Percentiles rank a stretch among this genome's conserved stretches.
Conservation (phyloP, 2,797 vertebrate species). For the Chelon labrosus region DNA sequence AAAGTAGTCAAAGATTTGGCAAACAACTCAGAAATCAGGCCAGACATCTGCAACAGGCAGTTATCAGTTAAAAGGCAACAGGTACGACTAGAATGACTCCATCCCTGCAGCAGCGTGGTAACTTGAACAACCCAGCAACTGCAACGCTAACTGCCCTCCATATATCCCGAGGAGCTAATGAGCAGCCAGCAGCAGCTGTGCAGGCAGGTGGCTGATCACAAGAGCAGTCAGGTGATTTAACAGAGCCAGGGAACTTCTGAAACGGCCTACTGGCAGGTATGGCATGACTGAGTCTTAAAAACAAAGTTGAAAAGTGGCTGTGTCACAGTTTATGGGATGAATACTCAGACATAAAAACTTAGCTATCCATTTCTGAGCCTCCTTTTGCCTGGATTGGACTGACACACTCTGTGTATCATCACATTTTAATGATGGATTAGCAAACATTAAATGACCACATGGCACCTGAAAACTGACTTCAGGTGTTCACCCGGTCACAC, state of each 20-base stretch:
- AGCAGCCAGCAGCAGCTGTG: conserved; percentile 70
- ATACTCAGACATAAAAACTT: not conserved
- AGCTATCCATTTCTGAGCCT: not conserved
- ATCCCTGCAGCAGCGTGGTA: conserved; percentile 2
- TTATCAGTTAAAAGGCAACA: conserved; percentile 29
- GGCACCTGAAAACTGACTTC: no score
- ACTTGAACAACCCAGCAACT: conserved; percentile 38
- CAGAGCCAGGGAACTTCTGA: conserved; percentile 38
- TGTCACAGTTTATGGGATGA: not conserved
- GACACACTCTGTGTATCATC: not conserved
- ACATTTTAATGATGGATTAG: no score
- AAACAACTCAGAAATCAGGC: conserved; percentile 7
- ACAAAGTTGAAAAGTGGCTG: conserved; percentile 18
- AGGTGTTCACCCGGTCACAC: not conserved
- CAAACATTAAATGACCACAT: not conserved
- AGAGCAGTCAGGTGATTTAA: conserved; percentile 59
- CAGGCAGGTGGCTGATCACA: conserved; percentile 70
- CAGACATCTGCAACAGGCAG: conserved; percentile 21
- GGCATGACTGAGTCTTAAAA: conserved; percentile 42
- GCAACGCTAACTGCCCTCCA: conserved; percentile 35
- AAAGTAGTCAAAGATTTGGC: not conserved
- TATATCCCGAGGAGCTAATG: conserved; percentile 54
- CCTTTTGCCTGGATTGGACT: not conserved
- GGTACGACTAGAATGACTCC: not conserved
- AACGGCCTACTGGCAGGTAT: conserved; percentile 33